Evolutionary conservation across 2,113 vertebrate genomes (phyloP), one percentile per base, ranked within the genome.

Genomic region (Eidolon helvum): DNA sequence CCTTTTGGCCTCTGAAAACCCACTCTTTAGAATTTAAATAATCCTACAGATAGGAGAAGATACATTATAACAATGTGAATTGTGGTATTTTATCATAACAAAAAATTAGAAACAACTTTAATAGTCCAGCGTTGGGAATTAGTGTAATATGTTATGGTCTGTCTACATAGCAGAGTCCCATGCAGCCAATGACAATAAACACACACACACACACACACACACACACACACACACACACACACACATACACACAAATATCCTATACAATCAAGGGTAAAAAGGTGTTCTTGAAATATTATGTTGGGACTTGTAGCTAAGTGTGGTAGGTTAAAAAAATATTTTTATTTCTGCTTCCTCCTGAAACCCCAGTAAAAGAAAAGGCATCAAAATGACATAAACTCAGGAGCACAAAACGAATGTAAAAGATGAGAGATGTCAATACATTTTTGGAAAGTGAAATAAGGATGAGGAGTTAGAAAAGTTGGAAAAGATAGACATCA

Each of bases 1-100:
- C 77, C 82, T 96, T 88, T 94, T 89, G 91, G 83, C 87, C 96
- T 97, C 91, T 43, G n/a, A 78, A 96, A 92, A 89, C 45, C 77
- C 19, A 83, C 40, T 69, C 92, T 75, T 95, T 91, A n/a, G 82
- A 93, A 94, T 94, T 79, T 66, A 85, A 93, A 57, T 96, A 86
- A 92, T 72, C 66, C 66, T 33, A 40, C 40, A 74, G 63, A 77
- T 38, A 77, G 92, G 48, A 93, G 57, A 83, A 80, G 45, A 90
- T 79, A 33, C 79, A 63, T 83, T 63, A n/a, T 45, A 93, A 82
- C 63, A 83, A 90, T 2, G 38, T 26, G 48, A 57, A 86, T 24
- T 45, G 0, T n/a, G 86, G 94, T 95, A 30, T 95, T 96, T 97
- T 84, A 96, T 83, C 78, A 74, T 63, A 92, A 91, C 90, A 75